Evolutionary conservation across 2,797 vertebrate genomes (phyloP), one percentile per base, ranked within the genome.

Genomic region (Staurois parvus): DNA sequence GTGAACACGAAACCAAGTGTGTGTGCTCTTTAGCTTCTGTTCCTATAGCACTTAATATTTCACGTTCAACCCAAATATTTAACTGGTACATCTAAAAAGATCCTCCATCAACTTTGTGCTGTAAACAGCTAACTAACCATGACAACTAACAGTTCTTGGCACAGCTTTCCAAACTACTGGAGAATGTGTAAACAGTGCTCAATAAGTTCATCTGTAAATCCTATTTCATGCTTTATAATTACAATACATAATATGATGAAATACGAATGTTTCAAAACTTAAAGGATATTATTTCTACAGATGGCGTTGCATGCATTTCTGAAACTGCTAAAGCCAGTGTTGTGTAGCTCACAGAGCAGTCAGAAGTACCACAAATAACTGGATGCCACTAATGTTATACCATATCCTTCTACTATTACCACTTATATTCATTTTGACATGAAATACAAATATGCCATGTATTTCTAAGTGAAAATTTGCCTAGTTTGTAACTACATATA

Each of bases 91-190:
- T 72, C 21, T 7, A 4, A 32, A 17, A 3, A 17, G 69, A 30
- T 37, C 9, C 66, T 45, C 29, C n/a, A 34, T 69, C 42, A 11
- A 34, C 9, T 81, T 66, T 80, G 68, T 81, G 72, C 74, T 40
- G 15, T 68, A 80, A 68, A 76, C 84, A 81, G 84, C 78, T 85
- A 48, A 85, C 66, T 76, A 81, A 76, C 84, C 84, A 85, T 81
- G 72, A 72, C 69, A 62, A 81, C 78, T 59, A 75, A 52, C 26
- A 59, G 79, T 6, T 28, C 56, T 75, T 85, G 83, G 83, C 83
- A 85, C 32, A 56, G 45, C 59, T 9, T 73, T 79, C 42, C 74
- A 37, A 32, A 79, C 78, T 56, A 45, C 17, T 56, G 48, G 79
- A 85, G 78, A 70, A 32, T 40, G 67, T 62, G 34, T 76, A 85